Evolutionary conservation across 2,113 vertebrate genomes (phyloP).

Genomic region (Phyllostomus hastatus): DNA sequence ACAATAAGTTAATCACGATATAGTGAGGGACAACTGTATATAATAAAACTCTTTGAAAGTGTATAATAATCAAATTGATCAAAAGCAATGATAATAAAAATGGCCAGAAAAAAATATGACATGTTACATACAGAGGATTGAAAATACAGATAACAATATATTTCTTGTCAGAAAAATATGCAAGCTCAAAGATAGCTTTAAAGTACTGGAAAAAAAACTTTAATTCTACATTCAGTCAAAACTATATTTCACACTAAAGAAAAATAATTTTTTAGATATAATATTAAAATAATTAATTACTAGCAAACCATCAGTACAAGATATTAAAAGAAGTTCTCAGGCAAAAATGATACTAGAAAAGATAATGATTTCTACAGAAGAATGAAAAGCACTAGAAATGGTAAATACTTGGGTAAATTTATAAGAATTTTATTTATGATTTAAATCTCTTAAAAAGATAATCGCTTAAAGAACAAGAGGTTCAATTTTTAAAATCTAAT

Average conservation of each 20-base stretch:
- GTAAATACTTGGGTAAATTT: not conserved
- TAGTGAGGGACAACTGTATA: not conserved
- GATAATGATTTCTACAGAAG: not conserved
- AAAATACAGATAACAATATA: not conserved
- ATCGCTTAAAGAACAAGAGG: not conserved
- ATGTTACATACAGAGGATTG: not conserved
- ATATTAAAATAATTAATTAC: not conserved
- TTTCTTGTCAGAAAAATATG: not conserved
- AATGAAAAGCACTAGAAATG: not conserved
- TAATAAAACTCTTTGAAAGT: not conserved
- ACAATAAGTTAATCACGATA: no score
- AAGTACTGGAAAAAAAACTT: not conserved
- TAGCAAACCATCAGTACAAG: not conserved
- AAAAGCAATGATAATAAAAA: not conserved
- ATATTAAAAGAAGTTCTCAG: not conserved
- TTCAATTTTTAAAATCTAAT: not conserved
- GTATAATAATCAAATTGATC: not conserved
- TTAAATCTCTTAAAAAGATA: not conserved
- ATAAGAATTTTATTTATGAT: not conserved
- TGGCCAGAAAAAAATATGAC: not conserved
- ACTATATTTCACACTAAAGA: not conserved
- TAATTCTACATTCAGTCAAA: not conserved
- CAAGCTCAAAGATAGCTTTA: not conserved
- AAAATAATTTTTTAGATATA: not conserved
- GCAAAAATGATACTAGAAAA: not conserved